These are phyloP conservation scores for Drosophila pseudoobscura DNA, from an alignment of 1,140 invertebrate species.

Conservation along the genomic window DNA sequence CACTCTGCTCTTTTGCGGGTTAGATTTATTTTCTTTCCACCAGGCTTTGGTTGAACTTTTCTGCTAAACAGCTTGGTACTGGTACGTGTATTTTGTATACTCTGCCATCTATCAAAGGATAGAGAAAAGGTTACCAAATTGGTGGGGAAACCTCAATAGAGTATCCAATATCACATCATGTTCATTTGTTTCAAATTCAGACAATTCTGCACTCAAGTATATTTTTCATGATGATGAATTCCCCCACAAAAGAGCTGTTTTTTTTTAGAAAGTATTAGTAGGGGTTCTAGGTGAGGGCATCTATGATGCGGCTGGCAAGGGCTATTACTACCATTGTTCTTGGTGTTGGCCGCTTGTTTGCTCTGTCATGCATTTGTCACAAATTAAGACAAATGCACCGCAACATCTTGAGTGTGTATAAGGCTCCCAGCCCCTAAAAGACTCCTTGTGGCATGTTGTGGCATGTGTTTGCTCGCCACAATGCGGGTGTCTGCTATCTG, in stretches of 20 bases:
- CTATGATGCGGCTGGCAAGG: neutral
- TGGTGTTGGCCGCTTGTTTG: slow-evolving; percentile 36
- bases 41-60: slow-evolving; percentile 15
- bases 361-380: slow-evolving; percentile 70
- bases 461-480: slow-evolving; percentile 36
- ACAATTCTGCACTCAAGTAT: no score
- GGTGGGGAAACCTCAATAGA: no score
- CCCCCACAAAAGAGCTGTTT: no score
- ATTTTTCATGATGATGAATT: no score
- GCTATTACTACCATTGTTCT: slow-evolving; percentile 28
- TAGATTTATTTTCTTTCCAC: neutral
- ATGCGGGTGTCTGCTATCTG: slow-evolving; percentile 56
- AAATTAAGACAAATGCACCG: slow-evolving; percentile 75
- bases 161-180: no score
- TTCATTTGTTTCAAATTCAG: no score
- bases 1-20: neutral
- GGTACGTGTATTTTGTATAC: neutral
- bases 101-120: neutral
- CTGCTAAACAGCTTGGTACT: neutral
- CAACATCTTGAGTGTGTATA: slow-evolving; percentile 36
- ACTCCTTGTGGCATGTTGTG: slow-evolving; percentile 5
- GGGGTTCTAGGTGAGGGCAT: slow-evolving; percentile 3
- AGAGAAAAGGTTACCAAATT: no score
- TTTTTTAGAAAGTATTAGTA: no score
- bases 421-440: slow-evolving; percentile 15